Percentiles rank a stretch among this genome's conserved stretches.
Evolutionary conservation across 2,888 invertebrate species (phyloP).

Genomic region (Pterostichus niger): DNA sequence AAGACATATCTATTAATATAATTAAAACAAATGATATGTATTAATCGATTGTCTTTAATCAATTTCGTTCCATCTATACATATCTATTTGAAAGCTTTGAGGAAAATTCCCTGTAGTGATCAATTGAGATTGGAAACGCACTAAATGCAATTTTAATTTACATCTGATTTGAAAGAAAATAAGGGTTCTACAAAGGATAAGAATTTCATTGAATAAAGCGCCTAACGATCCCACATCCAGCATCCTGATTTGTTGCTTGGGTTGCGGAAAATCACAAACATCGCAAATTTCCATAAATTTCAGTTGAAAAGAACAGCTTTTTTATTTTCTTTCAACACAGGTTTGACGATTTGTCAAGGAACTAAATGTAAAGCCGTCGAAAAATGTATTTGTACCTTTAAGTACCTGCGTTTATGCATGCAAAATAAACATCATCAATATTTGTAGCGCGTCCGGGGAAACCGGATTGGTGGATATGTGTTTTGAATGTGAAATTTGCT

Average conservation of each 20-base stretch:
- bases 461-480: conserved; percentile 47
- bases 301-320: conserved; percentile 3
- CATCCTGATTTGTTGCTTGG: not conserved
- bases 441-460: conserved; percentile 39
- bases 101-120: not conserved
- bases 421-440: conserved; percentile 48
- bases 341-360: conserved; percentile 6
- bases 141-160: not conserved
- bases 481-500: conserved; percentile 49
- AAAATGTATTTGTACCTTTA: conserved; percentile 29
- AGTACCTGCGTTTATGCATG: conserved; percentile 59
- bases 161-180: conserved; percentile 15
- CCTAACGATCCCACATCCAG: not conserved
- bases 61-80: too few species aligned
- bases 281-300: conserved; percentile 33
- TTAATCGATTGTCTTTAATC: too few species aligned
- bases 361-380: conserved; percentile 12
- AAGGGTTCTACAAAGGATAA: conserved; percentile 9
- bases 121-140: not conserved
- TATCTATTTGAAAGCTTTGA: too few species aligned
- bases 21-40: too few species aligned
- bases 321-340: conserved; percentile 3
- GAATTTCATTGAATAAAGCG: not conserved
- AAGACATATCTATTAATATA: too few species aligned
- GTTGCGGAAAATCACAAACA: conserved; percentile 19